A percentile compares a stretch with the other conserved stretches of the same genome.
phyloP scores from a whole-genome alignment of 2,888 invertebrate genomes.

The Microctonus brassicae region DNA sequence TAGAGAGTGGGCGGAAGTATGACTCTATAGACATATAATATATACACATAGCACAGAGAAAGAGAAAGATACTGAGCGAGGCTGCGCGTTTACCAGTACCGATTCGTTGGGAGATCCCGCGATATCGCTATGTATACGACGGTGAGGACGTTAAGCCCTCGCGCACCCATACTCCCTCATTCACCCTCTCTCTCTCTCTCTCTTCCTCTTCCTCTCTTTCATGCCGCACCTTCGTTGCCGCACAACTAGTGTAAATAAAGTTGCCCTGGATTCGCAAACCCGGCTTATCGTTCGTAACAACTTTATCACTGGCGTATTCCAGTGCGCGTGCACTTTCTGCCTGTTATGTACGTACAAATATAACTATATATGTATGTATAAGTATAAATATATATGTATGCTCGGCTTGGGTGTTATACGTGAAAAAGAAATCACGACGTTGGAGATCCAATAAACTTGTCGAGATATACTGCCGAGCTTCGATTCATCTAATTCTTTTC shows the following conservation, averaged over 20 bases:
- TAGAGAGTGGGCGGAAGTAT: constrained; percentile 19
- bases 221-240: neutral
- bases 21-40: no score
- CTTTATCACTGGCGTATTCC: constrained; percentile 52
- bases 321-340: constrained; percentile 37
- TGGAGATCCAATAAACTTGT: constrained; percentile 34
- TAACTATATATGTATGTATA: neutral
- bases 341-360: neutral
- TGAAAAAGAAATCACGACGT: constrained; percentile 34
- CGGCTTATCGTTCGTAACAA: constrained; percentile 48
- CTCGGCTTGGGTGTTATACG: constrained; percentile 7
- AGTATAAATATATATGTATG: neutral
- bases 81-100: constrained; percentile 34
- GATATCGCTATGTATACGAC: constrained; percentile 29
- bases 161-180: constrained; percentile 1
- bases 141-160: constrained; percentile 30
- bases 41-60: no score
- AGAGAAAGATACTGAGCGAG: constrained; percentile 42
- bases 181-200: constrained; percentile 12
- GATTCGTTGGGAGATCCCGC: constrained; percentile 21
- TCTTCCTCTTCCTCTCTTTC: constrained; percentile 11
- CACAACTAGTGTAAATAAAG: constrained; percentile 48
- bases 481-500: constrained; percentile 27
- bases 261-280: constrained; percentile 43
- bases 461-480: constrained; percentile 18